Percentiles rank a stretch among this genome's conserved stretches.
Conservation (phyloP, 2,888 invertebrate species). For the Nezara viridula region DNA sequence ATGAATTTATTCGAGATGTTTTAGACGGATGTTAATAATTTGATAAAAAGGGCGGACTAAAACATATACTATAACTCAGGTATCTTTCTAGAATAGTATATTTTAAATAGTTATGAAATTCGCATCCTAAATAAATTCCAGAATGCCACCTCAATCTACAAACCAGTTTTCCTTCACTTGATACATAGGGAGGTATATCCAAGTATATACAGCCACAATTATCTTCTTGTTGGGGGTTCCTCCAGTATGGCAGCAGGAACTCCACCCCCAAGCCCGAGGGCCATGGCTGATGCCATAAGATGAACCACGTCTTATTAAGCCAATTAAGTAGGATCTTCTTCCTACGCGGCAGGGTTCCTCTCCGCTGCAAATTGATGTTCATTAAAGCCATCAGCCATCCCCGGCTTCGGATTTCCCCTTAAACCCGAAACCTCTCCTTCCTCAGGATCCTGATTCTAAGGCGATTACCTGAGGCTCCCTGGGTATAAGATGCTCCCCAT, state of each 20-base stretch:
- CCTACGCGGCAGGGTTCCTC: background rate
- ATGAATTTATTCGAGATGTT: too few relatives aligned
- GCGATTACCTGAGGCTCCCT: slow-evolving; percentile 48
- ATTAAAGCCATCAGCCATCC: slow-evolving; percentile 46
- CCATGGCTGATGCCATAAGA: slow-evolving; percentile 8
- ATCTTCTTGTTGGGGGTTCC: background rate
- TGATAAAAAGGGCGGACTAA: too few relatives aligned
- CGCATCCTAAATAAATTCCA: too few relatives aligned
- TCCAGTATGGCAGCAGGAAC: background rate
- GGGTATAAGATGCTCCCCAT: background rate
- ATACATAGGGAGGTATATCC: too few relatives aligned
- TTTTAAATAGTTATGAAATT: too few relatives aligned
- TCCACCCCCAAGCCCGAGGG: background rate
- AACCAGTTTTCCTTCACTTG: too few relatives aligned
- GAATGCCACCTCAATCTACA: too few relatives aligned
- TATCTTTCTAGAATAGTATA: too few relatives aligned
- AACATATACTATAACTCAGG: too few relatives aligned
- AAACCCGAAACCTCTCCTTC: slow-evolving; percentile 52
- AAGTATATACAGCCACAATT: background rate
- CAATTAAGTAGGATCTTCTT: slow-evolving; percentile 47
- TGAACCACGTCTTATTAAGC: slow-evolving; percentile 48
- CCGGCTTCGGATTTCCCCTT: slow-evolving; percentile 50
- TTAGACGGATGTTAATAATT: too few relatives aligned
- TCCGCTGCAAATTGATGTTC: slow-evolving; percentile 53
- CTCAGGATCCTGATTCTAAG: slow-evolving; percentile 49